phyloP scores from a whole-genome alignment of 2,113 vertebrate species.

The Odocoileus hemionus region DNA sequence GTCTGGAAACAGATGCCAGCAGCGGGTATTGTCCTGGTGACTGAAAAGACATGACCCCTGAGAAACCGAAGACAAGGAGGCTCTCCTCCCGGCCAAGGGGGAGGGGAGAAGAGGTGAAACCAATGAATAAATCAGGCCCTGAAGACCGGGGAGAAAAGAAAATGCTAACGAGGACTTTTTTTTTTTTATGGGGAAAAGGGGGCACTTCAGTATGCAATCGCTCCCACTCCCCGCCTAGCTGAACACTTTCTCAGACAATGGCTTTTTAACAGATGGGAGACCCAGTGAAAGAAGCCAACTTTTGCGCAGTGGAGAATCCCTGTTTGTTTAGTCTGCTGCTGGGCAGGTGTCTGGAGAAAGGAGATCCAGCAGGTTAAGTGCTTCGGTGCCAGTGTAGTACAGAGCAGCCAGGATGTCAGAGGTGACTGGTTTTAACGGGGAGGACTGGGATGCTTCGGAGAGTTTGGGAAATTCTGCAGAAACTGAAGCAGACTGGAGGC shows the following conservation, averaged over 20 bases:
- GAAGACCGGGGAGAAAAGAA: slow-evolving; percentile 90
- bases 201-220: slow-evolving; percentile 78
- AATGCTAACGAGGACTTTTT: slow-evolving; percentile 90
- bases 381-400: slow-evolving; percentile 69
- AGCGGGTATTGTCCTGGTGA: slow-evolving; percentile 85
- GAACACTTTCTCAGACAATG: slow-evolving; percentile 92
- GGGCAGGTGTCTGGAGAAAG: slow-evolving; percentile 90
- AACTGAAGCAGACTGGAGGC: background rate
- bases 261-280: slow-evolving; percentile 97
- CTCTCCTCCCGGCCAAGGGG: slow-evolving; percentile 85
- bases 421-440: slow-evolving; percentile 65
- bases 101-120: slow-evolving; percentile 91
- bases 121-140: slow-evolving; percentile 99
- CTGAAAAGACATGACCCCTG: slow-evolving; percentile 89
- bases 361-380: slow-evolving; percentile 80
- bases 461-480: slow-evolving; percentile 39
- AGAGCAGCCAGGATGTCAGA: slow-evolving; percentile 48
- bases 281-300: slow-evolving; percentile 84
- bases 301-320: slow-evolving; percentile 86
- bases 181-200: slow-evolving; percentile 82
- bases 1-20: slow-evolving; percentile 91
- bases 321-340: slow-evolving; percentile 87
- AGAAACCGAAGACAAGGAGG: slow-evolving; percentile 85
- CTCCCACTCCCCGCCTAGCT: slow-evolving; percentile 81
- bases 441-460: slow-evolving; percentile 34